Evolutionary conservation across 2,888 invertebrate genomes (phyloP).

Genomic region (Mactromeris polynyma): DNA sequence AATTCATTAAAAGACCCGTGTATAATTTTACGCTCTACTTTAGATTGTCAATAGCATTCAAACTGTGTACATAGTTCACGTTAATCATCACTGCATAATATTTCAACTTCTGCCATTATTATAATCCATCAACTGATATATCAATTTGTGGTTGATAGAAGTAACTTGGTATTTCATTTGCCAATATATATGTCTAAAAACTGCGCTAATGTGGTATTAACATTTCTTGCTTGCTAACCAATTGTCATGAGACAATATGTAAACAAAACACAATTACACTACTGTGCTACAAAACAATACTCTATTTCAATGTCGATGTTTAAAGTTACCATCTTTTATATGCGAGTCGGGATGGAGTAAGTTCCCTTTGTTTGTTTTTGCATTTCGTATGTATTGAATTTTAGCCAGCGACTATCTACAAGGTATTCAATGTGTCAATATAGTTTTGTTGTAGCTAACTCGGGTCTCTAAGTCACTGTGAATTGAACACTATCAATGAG

Average conservation of each 20-base stretch:
- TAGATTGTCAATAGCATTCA: background rate
- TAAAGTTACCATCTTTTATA: conserved; percentile 22
- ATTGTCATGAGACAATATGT: background rate
- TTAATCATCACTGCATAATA: background rate
- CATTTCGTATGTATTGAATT: conserved; percentile 52
- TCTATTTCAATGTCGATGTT: background rate
- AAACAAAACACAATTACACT: background rate
- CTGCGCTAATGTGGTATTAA: background rate
- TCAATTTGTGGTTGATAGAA: background rate
- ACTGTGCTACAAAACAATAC: background rate
- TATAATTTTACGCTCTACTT: background rate
- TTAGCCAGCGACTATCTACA: conserved; percentile 38
- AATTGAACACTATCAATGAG: conserved; percentile 29
- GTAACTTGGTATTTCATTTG: background rate
- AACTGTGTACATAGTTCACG: background rate
- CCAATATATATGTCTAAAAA: background rate
- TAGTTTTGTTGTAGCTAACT: conserved; percentile 15
- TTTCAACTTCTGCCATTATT: background rate
- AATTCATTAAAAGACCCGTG: too few species aligned
- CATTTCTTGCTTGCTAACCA: background rate
- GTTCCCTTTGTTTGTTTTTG: conserved; percentile 47
- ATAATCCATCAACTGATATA: background rate
- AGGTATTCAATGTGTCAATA: conserved; percentile 42
- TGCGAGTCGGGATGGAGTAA: conserved; percentile 13
- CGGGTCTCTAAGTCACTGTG: conserved; percentile 47